Percentiles rank a stretch among this genome's conserved stretches.
These are phyloP conservation scores for Pomacea maculata DNA, from an alignment of 1,140 invertebrate genomes.

Conservation along the genomic window DNA sequence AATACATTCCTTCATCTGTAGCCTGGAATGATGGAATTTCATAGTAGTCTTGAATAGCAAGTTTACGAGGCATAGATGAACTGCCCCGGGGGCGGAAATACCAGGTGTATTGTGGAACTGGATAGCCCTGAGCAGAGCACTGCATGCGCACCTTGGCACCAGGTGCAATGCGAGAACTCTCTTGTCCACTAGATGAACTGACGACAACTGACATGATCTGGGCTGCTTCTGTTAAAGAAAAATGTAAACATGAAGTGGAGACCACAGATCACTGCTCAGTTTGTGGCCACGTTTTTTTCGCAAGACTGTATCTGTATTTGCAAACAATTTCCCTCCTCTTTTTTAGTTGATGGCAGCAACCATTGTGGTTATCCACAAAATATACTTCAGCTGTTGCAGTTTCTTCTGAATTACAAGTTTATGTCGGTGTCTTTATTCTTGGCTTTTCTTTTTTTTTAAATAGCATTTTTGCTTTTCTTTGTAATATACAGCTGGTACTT, in stretches of 20 bases:
- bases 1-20: constrained; percentile 37
- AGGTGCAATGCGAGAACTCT: constrained; percentile 13
- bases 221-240: constrained; percentile 28
- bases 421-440: too few species aligned
- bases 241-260: not conserved
- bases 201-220: constrained; percentile 23
- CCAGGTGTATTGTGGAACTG: constrained; percentile 38
- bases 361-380: too few species aligned
- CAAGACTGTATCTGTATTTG: too few species aligned
- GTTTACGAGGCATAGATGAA: constrained; percentile 11
- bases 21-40: constrained; percentile 30
- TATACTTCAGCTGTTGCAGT: too few species aligned
- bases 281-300: too few species aligned
- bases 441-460: too few species aligned
- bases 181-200: constrained; percentile 24
- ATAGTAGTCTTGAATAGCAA: constrained; percentile 26
- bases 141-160: constrained; percentile 33
- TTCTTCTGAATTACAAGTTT: too few species aligned
- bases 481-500: too few species aligned
- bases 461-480: too few species aligned
- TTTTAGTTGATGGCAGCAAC: too few species aligned
- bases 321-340: too few species aligned
- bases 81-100: constrained; percentile 31
- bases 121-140: constrained; percentile 40
- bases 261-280: too few species aligned